Base-by-base conservation (phyloP, 2,113 vertebrate species). In the Corythornis vintsioides region DNA sequence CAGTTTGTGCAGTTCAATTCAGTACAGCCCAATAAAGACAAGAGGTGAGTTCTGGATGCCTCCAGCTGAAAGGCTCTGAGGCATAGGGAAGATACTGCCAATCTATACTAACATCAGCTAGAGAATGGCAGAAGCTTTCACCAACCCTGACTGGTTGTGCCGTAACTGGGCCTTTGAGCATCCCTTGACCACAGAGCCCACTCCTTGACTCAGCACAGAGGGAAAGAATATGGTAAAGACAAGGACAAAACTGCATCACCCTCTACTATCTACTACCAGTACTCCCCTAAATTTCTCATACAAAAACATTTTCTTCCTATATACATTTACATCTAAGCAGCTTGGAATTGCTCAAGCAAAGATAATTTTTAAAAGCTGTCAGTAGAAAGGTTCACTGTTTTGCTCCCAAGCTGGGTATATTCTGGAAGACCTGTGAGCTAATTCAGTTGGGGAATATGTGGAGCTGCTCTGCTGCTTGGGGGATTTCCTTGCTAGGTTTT, bases 141-240 rank as follows among this genome's bases (percentile, higher is more conserved):
- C 18, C 61, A 45, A 50, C 67, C 57, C 48, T 0, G 0, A 15
- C n/a, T 8, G 20, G 16, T 28, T 47, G 12, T 35, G 50, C 40
- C 20, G 45, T 31, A 38, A 33, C 9, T 3, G 31, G 29, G 38
- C 45, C 63, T 26, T 15, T 6, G 24, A 47, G 50, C 1, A 6
- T 8, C 29, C 63, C 76, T 16, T 9, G 21, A 8, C 20, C 9
- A 7, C 1, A 0, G 57, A 66, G 29, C 52, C 21, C 5, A 4
- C 29, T 21, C 21, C 24, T 60, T 5, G 0, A 33, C 45, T 20
- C 31, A 10, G 13, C 7, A 8, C 45, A 17, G 6, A 38, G 16
- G n/a, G 57, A 31, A 38, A 77, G 35, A 53, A 82, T 59, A 19
- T 1, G 7, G 70, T 29, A 33, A 66, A 43, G 33, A 26, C 8